These are phyloP conservation scores for Phenacoccus solenopsis DNA, from an alignment of 1,140 invertebrate genomes.

Conservation along the genomic window DNA sequence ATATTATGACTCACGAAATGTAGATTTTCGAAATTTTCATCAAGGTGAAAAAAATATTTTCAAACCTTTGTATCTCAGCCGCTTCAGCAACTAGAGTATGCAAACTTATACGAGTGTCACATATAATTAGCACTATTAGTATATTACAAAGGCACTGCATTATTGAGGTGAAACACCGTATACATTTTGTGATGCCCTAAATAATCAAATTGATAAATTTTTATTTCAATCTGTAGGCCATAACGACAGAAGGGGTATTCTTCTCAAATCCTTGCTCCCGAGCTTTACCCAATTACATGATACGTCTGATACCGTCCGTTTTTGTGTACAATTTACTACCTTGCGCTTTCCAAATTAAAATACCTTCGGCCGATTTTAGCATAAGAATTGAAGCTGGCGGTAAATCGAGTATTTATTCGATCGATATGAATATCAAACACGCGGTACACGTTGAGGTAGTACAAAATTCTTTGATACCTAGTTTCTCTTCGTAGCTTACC, in stretches of 20 bases:
- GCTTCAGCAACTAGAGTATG: too few species aligned
- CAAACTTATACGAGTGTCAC: too few species aligned
- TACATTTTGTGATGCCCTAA: not conserved
- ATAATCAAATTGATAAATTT: not conserved
- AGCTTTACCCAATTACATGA: slow-evolving; percentile 54
- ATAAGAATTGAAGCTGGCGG: slow-evolving; percentile 57
- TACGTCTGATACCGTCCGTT: slow-evolving; percentile 56
- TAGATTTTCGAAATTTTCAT: too few species aligned
- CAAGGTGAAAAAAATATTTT: too few species aligned
- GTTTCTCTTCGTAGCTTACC: slow-evolving; percentile 6
- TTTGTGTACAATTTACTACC: slow-evolving; percentile 64
- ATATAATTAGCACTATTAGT: too few species aligned
- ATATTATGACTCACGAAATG: too few species aligned
- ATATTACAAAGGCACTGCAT: too few species aligned
- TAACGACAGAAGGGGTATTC: slow-evolving; percentile 35
- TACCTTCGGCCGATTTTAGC: slow-evolving; percentile 38
- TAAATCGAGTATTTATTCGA: slow-evolving; percentile 30
- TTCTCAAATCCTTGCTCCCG: slow-evolving; percentile 31
- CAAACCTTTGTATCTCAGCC: too few species aligned
- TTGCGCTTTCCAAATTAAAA: slow-evolving; percentile 46
- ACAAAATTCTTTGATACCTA: not conserved
- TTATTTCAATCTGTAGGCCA: slow-evolving; percentile 31
- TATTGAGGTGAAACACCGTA: not conserved
- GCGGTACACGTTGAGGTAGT: not conserved
- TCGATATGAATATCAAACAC: not conserved